A percentile compares a stretch with the other conserved stretches of the same genome.
Evolutionary conservation across 2,113 vertebrate species (phyloP).

Genomic region (Uria lomvia): DNA sequence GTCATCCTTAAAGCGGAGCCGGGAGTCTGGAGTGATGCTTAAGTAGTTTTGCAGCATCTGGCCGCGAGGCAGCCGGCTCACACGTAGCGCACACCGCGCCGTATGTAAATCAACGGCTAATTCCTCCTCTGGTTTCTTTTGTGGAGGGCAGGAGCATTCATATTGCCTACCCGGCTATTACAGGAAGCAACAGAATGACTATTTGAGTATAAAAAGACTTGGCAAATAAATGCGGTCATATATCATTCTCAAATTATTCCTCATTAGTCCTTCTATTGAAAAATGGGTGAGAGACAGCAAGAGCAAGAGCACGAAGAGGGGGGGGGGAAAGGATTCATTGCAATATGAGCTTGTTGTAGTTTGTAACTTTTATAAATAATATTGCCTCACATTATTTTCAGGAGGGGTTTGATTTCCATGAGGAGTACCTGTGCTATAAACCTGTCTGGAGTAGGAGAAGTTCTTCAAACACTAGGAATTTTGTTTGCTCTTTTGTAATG

Average conservation of each 20-base stretch:
- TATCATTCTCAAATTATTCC: not conserved
- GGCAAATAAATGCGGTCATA: not conserved
- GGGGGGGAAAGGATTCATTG: not conserved
- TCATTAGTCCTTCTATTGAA: not conserved
- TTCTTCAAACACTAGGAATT: not conserved
- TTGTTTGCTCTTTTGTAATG: not conserved
- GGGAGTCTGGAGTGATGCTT: not conserved
- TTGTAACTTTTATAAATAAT: not conserved
- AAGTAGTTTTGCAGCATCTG: not conserved
- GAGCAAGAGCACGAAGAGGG: not conserved
- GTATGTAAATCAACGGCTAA: not conserved
- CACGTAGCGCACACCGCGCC: accelerated
- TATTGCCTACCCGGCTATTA: not conserved
- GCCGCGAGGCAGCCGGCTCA: not conserved
- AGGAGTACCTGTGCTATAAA: not conserved
- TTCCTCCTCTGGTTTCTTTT: not conserved
- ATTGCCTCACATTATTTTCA: not conserved
- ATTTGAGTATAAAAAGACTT: not conserved
- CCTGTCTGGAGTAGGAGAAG: not conserved
- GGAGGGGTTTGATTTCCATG: not conserved
- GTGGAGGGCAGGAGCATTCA: not conserved
- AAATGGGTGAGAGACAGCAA: not conserved
- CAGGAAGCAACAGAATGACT: not conserved
- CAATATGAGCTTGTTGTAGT: not conserved
- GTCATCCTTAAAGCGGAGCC: not conserved